Conservation (phyloP, 2,113 vertebrate species). For the Grallaria varia region DNA sequence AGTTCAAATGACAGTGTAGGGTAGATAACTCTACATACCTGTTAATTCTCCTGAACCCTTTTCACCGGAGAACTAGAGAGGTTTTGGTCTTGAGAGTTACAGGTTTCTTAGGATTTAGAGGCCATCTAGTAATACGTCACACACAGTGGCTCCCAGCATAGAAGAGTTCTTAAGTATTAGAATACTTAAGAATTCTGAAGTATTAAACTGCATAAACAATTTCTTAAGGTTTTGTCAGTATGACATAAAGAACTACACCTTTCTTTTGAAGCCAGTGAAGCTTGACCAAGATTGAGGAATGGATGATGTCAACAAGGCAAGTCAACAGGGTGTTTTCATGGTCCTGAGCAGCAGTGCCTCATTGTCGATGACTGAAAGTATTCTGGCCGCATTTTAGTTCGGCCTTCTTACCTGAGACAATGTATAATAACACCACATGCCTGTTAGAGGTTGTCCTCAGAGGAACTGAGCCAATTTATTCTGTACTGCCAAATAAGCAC, state of each 20-base stretch:
- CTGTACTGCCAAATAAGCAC: neutral
- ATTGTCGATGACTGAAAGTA: neutral
- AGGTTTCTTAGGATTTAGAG: neutral
- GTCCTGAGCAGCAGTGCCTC: neutral
- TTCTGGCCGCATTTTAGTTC: neutral
- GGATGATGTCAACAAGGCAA: neutral
- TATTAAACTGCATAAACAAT: neutral
- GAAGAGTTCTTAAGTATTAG: neutral
- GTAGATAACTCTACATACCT: neutral
- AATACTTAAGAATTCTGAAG: neutral
- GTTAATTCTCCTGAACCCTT: neutral
- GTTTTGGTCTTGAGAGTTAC: neutral
- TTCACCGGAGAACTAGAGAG: neutral
- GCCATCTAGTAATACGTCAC: neutral
- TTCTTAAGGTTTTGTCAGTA: neutral
- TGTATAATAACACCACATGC: accelerated
- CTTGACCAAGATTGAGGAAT: neutral
- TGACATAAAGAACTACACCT: neutral
- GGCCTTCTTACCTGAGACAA: neutral
- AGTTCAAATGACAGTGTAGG: neutral
- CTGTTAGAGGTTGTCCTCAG: neutral
- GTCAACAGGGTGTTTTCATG: neutral
- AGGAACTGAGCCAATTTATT: neutral
- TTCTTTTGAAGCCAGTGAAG: neutral
- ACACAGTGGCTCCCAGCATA: neutral